These are phyloP conservation scores for Sparidentex hasta DNA, from an alignment of 2,797 vertebrate genomes.

Conservation along the genomic window DNA sequence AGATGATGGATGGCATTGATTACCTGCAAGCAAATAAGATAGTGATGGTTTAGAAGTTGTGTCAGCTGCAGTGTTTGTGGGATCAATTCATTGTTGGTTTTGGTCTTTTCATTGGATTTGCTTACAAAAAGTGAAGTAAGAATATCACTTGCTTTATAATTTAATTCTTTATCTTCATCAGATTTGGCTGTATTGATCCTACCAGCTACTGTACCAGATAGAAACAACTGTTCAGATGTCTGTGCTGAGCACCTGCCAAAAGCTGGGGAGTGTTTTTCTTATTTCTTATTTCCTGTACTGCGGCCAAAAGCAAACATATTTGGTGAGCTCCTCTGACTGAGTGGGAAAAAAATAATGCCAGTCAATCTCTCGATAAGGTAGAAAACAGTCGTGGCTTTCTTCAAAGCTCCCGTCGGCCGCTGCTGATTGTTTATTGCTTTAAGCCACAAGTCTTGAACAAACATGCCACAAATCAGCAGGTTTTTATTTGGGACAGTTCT, in stretches of 20 bases:
- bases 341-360: slow-evolving; percentile 2
- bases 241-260: not conserved
- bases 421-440: slow-evolving; percentile 1
- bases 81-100: not conserved
- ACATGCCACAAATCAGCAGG: slow-evolving; percentile 30
- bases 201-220: not conserved
- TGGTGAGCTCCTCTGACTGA: not conserved
- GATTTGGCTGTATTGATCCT: not conserved
- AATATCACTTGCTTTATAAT: not conserved
- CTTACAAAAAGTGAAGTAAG: not conserved
- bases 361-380: not conserved
- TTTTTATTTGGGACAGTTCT: slow-evolving; percentile 50
- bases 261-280: not conserved
- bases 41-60: no score
- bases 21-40: no score
- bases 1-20: no score
- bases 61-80: not conserved
- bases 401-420: not conserved
- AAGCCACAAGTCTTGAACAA: slow-evolving; percentile 15
- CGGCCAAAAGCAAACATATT: slow-evolving; percentile 16
- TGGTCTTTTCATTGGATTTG: not conserved
- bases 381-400: slow-evolving; percentile 4
- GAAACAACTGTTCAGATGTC: not conserved
- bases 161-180: not conserved
- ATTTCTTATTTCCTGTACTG: not conserved